Base-by-base conservation (phyloP, 2,797 vertebrate genomes). In the Dallia pectoralis region DNA sequence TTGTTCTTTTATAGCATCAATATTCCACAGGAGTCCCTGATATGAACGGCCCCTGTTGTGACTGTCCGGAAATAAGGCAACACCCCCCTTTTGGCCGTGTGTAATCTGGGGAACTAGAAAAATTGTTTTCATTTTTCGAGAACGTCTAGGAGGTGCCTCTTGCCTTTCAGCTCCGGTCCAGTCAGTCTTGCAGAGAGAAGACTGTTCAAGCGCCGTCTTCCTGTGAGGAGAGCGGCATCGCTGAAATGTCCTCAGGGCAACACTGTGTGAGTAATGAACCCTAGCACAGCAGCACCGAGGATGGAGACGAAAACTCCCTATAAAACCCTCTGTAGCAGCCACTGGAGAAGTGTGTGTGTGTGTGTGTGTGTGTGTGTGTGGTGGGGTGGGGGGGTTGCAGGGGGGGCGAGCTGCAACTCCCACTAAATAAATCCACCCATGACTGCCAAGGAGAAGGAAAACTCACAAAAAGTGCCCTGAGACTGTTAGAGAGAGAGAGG, bases 221-320 rank as follows among this genome's bases (percentile, higher is more conserved):
- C 67, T 68, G 67, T 25, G 25, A 68, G 44, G 44, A 49, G 53
- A 16, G 67, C 36, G 25, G 22, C 25, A 29, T 44, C 15, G 40
- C 67, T 27, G 44, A 47, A 47, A 30, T 68, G 67, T 18, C 67
- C 44, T 48, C 22, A 68, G 67, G 67, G 67, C 67, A 29, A 48
- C 44, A 15, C 44, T 11, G 67, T 18, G 44, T 16, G 67, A 68
- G 47, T 68, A 68, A 68, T 68, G 67, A 49, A 68, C 67, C 25
- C 67, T 67, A 6, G 11, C 15, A 47, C 65, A 40, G 65, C 11
- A 16, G 9, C 40, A 11, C 18, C 11, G n/a, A 22, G 65, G 16
- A 32, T 63, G 61, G 61, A 19, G 30, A 29, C 32, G 62, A 64
- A 64, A 64, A 29, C 30, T 29, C 4, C 0, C 62, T 30, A 30